These are phyloP conservation scores for Tinea pellionella DNA, from an alignment of 2,888 invertebrate genomes.

Conservation along the genomic window DNA sequence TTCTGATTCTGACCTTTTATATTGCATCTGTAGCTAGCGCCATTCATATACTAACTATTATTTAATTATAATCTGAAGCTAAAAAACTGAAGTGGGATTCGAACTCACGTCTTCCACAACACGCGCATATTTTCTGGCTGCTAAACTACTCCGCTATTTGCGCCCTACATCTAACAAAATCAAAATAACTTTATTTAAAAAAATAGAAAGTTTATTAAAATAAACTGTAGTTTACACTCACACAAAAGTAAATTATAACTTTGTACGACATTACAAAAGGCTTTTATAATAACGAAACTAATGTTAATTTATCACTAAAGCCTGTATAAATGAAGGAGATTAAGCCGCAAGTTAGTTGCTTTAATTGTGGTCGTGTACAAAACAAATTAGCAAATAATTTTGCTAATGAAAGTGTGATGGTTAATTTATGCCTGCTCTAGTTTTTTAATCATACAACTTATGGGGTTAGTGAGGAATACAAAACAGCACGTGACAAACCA, in stretches of 20 bases:
- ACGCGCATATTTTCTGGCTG: too few species aligned
- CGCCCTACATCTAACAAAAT: too few species aligned
- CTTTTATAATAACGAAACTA: background rate
- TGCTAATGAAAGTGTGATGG: slow-evolving; percentile 46
- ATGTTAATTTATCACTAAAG: slow-evolving; percentile 22
- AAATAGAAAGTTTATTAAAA: background rate
- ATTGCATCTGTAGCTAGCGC: too few species aligned
- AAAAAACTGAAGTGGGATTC: too few species aligned
- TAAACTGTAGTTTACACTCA: background rate
- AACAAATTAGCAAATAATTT: slow-evolving; percentile 59
- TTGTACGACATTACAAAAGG: background rate
- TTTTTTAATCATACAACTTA: slow-evolving; percentile 20
- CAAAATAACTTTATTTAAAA: background rate
- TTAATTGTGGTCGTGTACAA: slow-evolving; percentile 38
- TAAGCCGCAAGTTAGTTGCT: slow-evolving; percentile 28
- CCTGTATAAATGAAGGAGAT: slow-evolving; percentile 47
- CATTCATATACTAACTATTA: too few species aligned
- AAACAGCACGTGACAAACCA: slow-evolving; percentile 1
- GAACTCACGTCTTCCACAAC: too few species aligned
- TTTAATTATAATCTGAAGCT: too few species aligned
- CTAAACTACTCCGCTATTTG: too few species aligned
- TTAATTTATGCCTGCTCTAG: slow-evolving; percentile 13
- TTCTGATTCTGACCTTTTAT: too few species aligned
- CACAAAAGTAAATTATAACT: background rate
- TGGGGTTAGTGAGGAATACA: slow-evolving; percentile 22